Percentiles rank a stretch among this genome's conserved stretches.
Conservation (phyloP, 2,113 vertebrate species). For the Sardina pilchardus region DNA sequence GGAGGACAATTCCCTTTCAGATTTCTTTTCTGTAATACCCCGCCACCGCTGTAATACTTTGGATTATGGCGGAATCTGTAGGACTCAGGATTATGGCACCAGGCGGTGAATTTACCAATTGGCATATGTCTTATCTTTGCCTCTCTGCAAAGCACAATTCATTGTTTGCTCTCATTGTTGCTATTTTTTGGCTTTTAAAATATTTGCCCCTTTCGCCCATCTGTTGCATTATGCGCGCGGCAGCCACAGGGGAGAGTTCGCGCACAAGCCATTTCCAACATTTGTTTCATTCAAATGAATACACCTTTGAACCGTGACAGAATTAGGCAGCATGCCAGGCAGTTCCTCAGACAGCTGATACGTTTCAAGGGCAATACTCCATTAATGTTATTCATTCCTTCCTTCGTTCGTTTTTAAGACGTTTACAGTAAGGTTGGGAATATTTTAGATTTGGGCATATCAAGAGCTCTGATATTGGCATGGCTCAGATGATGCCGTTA, state of each 20-base stretch:
- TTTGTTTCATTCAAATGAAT: slow-evolving; percentile 16
- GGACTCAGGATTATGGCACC: slow-evolving; percentile 35
- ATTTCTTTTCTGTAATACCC: slow-evolving; percentile 12
- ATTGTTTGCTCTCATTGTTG: neutral
- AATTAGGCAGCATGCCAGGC: neutral
- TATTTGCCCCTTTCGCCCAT: neutral
- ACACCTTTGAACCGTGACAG: neutral
- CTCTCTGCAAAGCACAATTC: slow-evolving; percentile 20
- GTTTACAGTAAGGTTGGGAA: neutral
- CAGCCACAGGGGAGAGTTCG: neutral
- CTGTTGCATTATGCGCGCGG: neutral
- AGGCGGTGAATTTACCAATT: slow-evolving; percentile 27
- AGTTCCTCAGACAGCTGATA: neutral
- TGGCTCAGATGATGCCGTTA: neutral
- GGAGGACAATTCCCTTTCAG: slow-evolving; percentile 17
- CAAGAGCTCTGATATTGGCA: neutral
- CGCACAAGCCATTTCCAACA: neutral
- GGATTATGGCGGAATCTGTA: slow-evolving; percentile 36
- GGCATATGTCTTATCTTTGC: slow-evolving; percentile 39
- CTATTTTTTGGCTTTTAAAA: slow-evolving; percentile 23
- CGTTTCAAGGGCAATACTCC: neutral
- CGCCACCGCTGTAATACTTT: slow-evolving; percentile 25
- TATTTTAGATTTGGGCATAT: neutral
- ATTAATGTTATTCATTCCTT: too few relatives aligned
- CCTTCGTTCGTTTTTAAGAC: neutral